Base-by-base conservation (phyloP, 2,888 invertebrate genomes). In the Troides aeacus region DNA sequence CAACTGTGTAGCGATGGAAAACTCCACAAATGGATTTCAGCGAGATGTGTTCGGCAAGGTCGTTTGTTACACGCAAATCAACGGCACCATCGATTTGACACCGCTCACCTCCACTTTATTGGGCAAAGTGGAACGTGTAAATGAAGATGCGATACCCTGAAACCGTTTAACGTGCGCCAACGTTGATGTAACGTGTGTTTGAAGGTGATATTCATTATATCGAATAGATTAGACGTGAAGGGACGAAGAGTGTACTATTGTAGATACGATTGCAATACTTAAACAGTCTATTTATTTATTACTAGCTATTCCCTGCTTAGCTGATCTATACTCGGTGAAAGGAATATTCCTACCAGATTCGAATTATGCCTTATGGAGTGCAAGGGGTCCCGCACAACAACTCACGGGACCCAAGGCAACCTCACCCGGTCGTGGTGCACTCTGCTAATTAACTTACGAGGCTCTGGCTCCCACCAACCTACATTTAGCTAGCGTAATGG, bases 91-190 rank as follows among this genome's bases (percentile, higher is more conserved):
- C 84, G 84, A 88, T 89, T 88, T 89, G 89, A 89, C 88, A 88
- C 81, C 81, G 76, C 81, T 89, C 89, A 90, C 87, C 88, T 89
- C 87, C 79, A 77, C 81, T 89, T 71, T 82, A 90, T 90, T 90
- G 88, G 79, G 83, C 86, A 84, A 90, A 89, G 83, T 90, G 89
- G 90, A 86, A 88, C 90, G 90, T 89, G 89, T 83, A 87, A 89
- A 89, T 89, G 87, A 86, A 90, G 87, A 86, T 86, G 83, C 84
- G 82, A 86, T 87, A 84, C 85, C 86, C 88, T 85, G 81, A 81
- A 83, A 83, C 82, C 81, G 82, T 86, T 88, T 87, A 86, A 88
- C 85, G 82, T 81, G 78, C 81, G 80, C 80, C 79, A 79, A 75
- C 78, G 80, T 79, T 88, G 81, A 85, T 81, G 84, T 84, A 87